phyloP scores from a whole-genome alignment of 2,797 vertebrate genomes.

The Lepidocolaptes lacrymiger region DNA sequence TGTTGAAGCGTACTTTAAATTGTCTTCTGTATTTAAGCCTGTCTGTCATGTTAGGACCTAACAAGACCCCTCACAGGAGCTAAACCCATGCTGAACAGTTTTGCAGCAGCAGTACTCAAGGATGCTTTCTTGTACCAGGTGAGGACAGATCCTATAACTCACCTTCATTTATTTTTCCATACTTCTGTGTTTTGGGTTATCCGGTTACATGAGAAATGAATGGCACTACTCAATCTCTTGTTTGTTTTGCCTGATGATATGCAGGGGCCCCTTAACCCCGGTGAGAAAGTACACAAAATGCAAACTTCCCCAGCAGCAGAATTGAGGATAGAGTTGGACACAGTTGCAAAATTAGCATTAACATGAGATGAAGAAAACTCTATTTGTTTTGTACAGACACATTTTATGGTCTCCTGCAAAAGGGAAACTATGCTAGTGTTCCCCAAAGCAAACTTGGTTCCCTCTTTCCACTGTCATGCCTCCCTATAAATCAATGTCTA shows the following conservation, averaged over 20 bases:
- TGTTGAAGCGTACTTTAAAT: background rate
- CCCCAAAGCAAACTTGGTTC: background rate
- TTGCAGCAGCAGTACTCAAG: background rate
- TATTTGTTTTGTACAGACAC: background rate
- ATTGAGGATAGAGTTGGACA: background rate
- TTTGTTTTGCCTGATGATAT: background rate
- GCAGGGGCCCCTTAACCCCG: background rate
- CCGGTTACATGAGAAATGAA: background rate
- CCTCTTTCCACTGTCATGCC: background rate
- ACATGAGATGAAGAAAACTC: background rate
- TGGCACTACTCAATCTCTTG: background rate
- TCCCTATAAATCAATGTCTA: background rate
- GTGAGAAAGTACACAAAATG: background rate
- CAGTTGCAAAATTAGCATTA: background rate
- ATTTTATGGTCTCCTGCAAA: background rate
- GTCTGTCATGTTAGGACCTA: background rate
- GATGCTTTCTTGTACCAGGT: background rate
- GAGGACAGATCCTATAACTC: slow-evolving; percentile 1
- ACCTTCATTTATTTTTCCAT: slow-evolving; percentile 15
- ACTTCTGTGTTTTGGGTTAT: background rate
- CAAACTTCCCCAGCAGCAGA: background rate
- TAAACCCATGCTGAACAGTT: background rate
- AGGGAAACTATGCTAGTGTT: background rate
- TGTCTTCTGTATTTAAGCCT: background rate
- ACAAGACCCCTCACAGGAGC: background rate